These are phyloP conservation scores for Thamnophis elegans DNA, from an alignment of 2,797 vertebrate species.

Conservation along the genomic window DNA sequence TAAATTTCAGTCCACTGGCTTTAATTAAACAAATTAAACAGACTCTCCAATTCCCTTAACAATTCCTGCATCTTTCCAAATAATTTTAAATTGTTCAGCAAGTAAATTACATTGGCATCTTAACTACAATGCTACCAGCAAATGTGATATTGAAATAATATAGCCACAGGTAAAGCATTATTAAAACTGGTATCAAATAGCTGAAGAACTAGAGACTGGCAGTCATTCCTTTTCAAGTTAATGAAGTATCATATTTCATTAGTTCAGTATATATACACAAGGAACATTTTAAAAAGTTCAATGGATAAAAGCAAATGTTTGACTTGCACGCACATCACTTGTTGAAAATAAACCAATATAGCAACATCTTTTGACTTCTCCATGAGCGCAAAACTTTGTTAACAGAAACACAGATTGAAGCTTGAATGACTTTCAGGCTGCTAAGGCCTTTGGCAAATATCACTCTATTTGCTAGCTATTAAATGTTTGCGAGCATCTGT, in stretches of 20 bases:
- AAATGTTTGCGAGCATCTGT: conserved; percentile 60
- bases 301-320: not conserved
- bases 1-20: conserved; percentile 5
- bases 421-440: conserved; percentile 47
- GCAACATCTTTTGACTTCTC: conserved; percentile 11
- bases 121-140: not conserved
- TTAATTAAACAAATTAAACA: conserved; percentile 5
- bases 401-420: conserved; percentile 27
- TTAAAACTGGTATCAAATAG: not conserved
- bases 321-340: not conserved
- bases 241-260: not conserved
- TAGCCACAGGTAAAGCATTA: not conserved
- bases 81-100: conserved; percentile 10
- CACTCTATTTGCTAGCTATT: conserved; percentile 41
- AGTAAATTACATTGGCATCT: not conserved
- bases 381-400: conserved; percentile 26
- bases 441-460: conserved; percentile 57
- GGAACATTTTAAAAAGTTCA: not conserved
- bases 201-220: not conserved
- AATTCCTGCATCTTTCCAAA: not conserved
- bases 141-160: not conserved
- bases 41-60: not conserved
- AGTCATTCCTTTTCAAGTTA: conserved; percentile 17
- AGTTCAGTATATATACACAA: not conserved
- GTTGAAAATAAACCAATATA: not conserved